A percentile compares a stretch with the other conserved stretches of the same genome.
phyloP scores from a whole-genome alignment of 2,113 vertebrate species.

The Sinocyclocheilus anophthalmus region DNA sequence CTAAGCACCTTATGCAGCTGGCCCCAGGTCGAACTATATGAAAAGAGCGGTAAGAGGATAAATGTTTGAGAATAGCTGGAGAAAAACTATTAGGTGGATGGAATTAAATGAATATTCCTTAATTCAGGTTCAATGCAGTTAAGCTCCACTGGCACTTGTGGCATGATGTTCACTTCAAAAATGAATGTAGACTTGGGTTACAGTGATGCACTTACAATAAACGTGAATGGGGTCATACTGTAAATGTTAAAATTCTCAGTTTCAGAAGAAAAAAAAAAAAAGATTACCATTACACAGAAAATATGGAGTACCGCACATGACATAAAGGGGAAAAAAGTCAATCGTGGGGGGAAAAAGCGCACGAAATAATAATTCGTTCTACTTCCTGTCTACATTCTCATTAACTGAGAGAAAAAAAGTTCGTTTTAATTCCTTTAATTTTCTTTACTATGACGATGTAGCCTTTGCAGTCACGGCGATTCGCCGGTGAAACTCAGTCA shows the following conservation, averaged over 20 bases:
- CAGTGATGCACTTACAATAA: not conserved
- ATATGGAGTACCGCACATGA: not conserved
- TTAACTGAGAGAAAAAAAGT: too few species aligned
- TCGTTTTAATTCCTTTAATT: not conserved
- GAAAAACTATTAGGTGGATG: not conserved
- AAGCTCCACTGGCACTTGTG: not conserved
- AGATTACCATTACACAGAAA: not conserved
- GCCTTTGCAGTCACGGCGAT: too few species aligned
- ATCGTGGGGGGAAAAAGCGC: too few species aligned
- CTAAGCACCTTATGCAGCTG: not conserved
- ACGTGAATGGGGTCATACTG: not conserved
- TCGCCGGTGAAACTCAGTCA: too few species aligned
- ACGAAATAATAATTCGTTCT: too few species aligned
- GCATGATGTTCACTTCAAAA: not conserved
- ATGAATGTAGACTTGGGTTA: not conserved
- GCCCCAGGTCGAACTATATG: slow-evolving; percentile 43
- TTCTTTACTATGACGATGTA: too few species aligned
- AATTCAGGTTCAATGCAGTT: not conserved
- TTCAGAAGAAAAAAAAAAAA: too few species aligned
- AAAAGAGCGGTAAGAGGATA: not conserved
- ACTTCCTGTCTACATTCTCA: too few species aligned
- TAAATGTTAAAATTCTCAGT: not conserved
- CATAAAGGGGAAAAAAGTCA: too few species aligned
- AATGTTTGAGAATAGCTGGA: not conserved
- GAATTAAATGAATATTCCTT: not conserved